Percentiles rank a stretch among this genome's conserved stretches.
Evolutionary conservation across 2,797 vertebrate species (phyloP).

Genomic region (Vespertilio murinus): DNA sequence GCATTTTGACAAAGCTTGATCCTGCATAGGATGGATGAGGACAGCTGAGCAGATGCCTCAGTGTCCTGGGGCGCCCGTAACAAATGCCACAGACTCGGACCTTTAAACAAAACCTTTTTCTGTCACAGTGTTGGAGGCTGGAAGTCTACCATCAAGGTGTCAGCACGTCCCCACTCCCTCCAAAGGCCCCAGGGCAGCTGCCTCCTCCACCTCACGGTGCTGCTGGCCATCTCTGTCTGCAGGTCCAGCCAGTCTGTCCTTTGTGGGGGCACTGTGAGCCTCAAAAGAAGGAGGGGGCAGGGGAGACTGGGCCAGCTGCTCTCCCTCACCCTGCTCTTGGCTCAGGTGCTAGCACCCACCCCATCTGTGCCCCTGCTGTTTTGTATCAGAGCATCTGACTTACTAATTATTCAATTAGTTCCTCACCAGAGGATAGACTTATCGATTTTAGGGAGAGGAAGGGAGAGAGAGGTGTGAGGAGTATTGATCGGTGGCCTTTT

Average conservation of each 20-base stretch:
- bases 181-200: neutral
- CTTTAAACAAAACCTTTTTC: neutral
- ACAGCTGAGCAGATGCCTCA: neutral
- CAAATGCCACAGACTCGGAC: too few species aligned
- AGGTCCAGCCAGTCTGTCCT: neutral
- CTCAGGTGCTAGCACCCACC: neutral
- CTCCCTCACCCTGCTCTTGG: neutral
- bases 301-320: neutral
- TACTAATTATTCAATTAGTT: neutral
- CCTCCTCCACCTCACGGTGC: neutral
- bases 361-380: neutral
- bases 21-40: too few species aligned
- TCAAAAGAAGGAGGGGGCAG: neutral
- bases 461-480: neutral
- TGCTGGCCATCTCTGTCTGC: neutral
- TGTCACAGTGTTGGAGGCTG: neutral
- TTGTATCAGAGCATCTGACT: neutral
- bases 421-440: too few species aligned
- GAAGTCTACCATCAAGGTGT: too few species aligned
- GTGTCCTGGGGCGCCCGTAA: neutral
- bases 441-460: neutral
- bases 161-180: neutral
- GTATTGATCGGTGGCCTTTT: rapidly evolving
- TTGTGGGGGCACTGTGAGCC: neutral
- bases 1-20: neutral